Base-by-base conservation (phyloP, 2,113 vertebrate species). In the Trematomus loennbergii region DNA sequence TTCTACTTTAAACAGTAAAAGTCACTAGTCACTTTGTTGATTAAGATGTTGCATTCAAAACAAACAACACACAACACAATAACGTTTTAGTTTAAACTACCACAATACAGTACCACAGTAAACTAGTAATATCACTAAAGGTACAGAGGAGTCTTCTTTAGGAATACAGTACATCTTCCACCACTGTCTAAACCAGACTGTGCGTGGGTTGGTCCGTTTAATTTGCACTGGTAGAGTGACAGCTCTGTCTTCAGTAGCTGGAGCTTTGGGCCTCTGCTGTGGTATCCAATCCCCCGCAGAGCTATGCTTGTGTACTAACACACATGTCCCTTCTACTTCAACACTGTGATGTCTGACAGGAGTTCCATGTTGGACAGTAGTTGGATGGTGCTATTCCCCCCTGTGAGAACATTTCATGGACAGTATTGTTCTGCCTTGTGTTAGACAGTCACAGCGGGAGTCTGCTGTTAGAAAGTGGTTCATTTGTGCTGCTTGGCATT, bases 261-360 rank as follows among this genome's bases (percentile, higher is more conserved):
- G 16, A 57, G 70, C 54, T 72, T 52, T 87, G 72, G 53, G 49
- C 74, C 65, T 71, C 70, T 74, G 55, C 66, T 74, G 82, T 74
- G 36, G 78, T 82, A 78, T 86, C 66, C 79, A 75, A 74, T 72
- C 57, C 70, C 76, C 79, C 0, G 9, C 82, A 67, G 78, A 81
- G 68, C 12, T 70, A 58, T 79, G 49, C 40, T 76, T 18, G 4
- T 73, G 57, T 82, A 70, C 61, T 75, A 67, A 81, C 81, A 86
- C 78, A 72, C 57, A 55, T 58, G 73, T 89, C 78, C 71, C 71
- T 69, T 88, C 45, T 83, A 75, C 58, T 75, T 76, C 60, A 79
- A 85, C 67, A 64, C 65, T 81, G 50, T 83, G 83, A 75, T 75
- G 64, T 63, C 53, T 90, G 82, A 89, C 71, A 81, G 80, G 68